phyloP scores from a whole-genome alignment of 2,888 invertebrate species.

The Diarsia mendica region DNA sequence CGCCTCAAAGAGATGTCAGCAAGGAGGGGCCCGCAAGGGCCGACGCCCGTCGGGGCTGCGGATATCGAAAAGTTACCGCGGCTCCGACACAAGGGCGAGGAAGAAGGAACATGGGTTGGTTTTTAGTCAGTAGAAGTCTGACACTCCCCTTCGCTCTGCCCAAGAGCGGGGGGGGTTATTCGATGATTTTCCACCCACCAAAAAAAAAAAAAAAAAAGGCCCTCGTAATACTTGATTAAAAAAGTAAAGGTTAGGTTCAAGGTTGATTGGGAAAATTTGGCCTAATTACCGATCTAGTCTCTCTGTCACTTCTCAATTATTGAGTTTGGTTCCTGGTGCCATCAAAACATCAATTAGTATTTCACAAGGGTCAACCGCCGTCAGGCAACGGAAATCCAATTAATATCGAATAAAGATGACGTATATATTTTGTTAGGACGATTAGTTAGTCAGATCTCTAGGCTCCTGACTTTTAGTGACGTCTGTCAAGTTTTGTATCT shows the following conservation, averaged over 20 bases:
- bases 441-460: conserved; percentile 5
- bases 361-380: background rate
- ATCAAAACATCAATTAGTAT: conserved; percentile 3
- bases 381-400: conserved; percentile 1
- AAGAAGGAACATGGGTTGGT: too few species aligned
- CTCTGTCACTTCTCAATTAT: background rate
- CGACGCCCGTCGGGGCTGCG: too few species aligned
- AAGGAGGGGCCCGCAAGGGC: too few species aligned
- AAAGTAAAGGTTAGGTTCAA: too few species aligned
- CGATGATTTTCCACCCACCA: too few species aligned
- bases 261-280: too few species aligned
- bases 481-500: conserved; percentile 7
- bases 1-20: too few species aligned
- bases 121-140: too few species aligned
- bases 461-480: conserved; percentile 10
- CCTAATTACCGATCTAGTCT: background rate
- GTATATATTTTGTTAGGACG: background rate
- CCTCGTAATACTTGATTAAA: background rate
- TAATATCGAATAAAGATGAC: conserved; percentile 2
- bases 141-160: too few species aligned
- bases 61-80: too few species aligned
- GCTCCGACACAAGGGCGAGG: too few species aligned
- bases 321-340: background rate
- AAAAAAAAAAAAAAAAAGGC: background rate
- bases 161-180: too few species aligned